These are phyloP conservation scores for Dendrolimus kikuchii DNA, from an alignment of 1,140 invertebrate species.

Conservation along the genomic window DNA sequence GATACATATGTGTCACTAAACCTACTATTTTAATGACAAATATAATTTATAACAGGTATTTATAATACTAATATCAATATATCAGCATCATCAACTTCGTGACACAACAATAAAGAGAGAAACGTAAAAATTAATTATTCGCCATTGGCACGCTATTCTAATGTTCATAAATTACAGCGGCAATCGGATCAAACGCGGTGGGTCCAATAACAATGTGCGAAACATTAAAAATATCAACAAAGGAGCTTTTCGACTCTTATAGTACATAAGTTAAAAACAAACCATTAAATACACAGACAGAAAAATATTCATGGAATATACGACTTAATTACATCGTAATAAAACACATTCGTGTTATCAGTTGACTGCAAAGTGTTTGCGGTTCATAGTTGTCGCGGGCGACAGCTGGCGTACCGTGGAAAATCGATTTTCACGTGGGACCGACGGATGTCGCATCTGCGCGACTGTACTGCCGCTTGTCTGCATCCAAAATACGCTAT, in stretches of 20 bases:
- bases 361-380: slow-evolving; percentile 9
- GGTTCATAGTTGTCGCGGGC: slow-evolving; percentile 50
- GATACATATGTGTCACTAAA: no score
- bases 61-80: slow-evolving; percentile 13
- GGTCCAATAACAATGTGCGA: slow-evolving; percentile 66
- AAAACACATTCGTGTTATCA: slow-evolving; percentile 14
- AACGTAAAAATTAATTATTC: slow-evolving; percentile 66
- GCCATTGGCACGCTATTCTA: slow-evolving; percentile 60
- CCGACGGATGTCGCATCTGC: slow-evolving; percentile 64
- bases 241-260: slow-evolving; percentile 68
- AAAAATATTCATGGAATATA: slow-evolving; percentile 11
- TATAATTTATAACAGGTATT: no score
- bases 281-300: slow-evolving; percentile 9
- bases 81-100: slow-evolving; percentile 42
- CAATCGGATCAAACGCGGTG: slow-evolving; percentile 67
- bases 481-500: slow-evolving; percentile 48
- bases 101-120: slow-evolving; percentile 52
- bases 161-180: slow-evolving; percentile 66
- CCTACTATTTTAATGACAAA: no score
- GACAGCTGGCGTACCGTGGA: slow-evolving; percentile 68
- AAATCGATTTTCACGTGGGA: slow-evolving; percentile 70
- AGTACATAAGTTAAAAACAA: slow-evolving; percentile 48
- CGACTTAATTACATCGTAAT: slow-evolving; percentile 15
- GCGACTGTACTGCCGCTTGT: slow-evolving; percentile 40
- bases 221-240: slow-evolving; percentile 73